Evolutionary conservation across 2,888 invertebrate genomes (phyloP), one percentile per base, ranked within the genome.

Genomic region (Tyria jacobaeae): DNA sequence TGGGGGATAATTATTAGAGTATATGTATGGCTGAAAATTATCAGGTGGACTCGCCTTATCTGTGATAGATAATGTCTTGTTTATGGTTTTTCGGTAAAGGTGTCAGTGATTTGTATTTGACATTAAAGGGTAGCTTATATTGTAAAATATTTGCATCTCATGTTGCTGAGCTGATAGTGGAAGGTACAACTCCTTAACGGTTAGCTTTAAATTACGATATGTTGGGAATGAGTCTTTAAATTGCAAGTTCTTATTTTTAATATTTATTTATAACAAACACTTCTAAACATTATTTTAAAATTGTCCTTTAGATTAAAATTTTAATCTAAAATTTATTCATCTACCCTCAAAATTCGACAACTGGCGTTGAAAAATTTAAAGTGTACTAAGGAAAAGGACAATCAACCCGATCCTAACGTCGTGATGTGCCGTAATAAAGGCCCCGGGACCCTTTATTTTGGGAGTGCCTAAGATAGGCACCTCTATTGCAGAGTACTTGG

Each of bases 341-440:
- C 17, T 12, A 7, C 31, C 14, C 12, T 12, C 27, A 17, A 24
- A 48, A 10, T 48, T 56, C 35, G 21, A 49, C 27, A 44, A 9
- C 17, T 24, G 15, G 17, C 64, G 56, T 75, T 72, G 61, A 73
- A 75, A 76, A 73, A 58, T 68, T 70, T 70, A 34, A 73, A 70
- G 50, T 39, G 60, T 60, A 50, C 34, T 54, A 48, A 65, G 60
- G 59, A 70, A 73, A 70, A 57, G 66, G 60, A 73, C 70, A 65
- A 70, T 70, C 66, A 67, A 48, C 62, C 58, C 59, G 48, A 27
- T 49, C 64, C 66, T 57, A 41, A 57, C 60, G 17, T 54, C 55
- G 60, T 70, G 70, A 73, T 72, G 64, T 64, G 39, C 49, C 47
- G 66, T 66, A 73, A 75, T 76, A 75, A 73, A 68, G 57, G 68